Evolutionary conservation across 2,888 invertebrate genomes (phyloP).

Genomic region (Agriopis marginaria): DNA sequence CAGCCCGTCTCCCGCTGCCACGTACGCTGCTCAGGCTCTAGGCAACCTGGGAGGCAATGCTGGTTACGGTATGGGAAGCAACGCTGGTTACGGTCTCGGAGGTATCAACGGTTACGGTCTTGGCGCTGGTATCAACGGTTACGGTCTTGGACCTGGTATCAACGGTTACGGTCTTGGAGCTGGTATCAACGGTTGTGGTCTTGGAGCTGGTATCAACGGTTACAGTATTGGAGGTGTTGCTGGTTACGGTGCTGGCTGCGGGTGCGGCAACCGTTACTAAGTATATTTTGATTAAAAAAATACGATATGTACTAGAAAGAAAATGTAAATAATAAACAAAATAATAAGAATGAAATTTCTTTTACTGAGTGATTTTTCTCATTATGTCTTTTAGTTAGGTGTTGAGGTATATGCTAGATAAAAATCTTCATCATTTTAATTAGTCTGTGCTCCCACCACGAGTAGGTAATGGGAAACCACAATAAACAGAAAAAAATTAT

Average conservation of each 20-base stretch:
- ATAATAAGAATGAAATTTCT: too few species aligned
- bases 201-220: constrained; percentile 9
- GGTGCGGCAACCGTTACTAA: constrained; percentile 19
- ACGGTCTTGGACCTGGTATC: constrained; percentile 37
- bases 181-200: constrained; percentile 20
- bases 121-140: constrained; percentile 46
- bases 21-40: too few species aligned
- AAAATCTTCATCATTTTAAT: too few species aligned
- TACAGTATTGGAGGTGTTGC: constrained; percentile 29
- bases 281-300: background rate
- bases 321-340: background rate
- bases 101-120: too few species aligned
- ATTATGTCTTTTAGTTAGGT: too few species aligned
- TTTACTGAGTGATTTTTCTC: too few species aligned
- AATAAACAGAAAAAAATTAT: too few species aligned
- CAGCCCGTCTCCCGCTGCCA: too few species aligned
- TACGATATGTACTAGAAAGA: background rate
- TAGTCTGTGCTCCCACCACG: too few species aligned
- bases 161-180: constrained; percentile 39
- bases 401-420: too few species aligned
- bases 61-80: background rate
- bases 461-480: too few species aligned
- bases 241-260: constrained; percentile 36
- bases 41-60: constrained; percentile 23
- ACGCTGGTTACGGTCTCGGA: too few species aligned